phyloP scores from a whole-genome alignment of 2,888 invertebrate genomes.

The Mantis religiosa region DNA sequence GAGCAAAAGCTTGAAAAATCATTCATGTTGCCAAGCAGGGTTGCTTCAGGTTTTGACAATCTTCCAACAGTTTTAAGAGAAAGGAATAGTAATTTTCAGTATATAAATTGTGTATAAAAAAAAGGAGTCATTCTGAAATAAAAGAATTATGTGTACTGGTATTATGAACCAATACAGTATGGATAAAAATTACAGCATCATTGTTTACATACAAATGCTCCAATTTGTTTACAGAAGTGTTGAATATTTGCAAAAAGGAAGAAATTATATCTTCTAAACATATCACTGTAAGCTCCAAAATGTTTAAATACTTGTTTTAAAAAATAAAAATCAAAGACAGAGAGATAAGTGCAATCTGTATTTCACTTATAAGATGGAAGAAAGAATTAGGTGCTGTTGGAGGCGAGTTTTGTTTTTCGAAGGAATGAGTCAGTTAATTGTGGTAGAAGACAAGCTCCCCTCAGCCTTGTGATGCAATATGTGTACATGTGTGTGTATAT shows the following conservation, averaged over 20 bases:
- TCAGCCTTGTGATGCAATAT: neutral
- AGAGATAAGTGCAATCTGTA: neutral
- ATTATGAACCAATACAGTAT: neutral
- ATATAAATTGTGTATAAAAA: neutral
- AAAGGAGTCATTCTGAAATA: neutral
- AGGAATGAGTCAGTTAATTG: neutral
- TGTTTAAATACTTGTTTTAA: neutral
- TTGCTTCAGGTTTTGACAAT: neutral
- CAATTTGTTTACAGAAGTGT: slow-evolving; percentile 6
- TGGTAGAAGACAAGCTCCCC: neutral
- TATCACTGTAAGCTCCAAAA: neutral
- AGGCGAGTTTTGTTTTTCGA: neutral
- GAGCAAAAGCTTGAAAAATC: neutral
- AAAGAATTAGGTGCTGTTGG: neutral
- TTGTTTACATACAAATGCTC: neutral
- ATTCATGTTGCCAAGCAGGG: neutral
- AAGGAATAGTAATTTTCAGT: neutral
- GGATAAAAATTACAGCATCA: neutral
- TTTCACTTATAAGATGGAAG: neutral
- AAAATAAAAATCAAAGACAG: neutral
- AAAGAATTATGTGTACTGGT: neutral
- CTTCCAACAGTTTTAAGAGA: neutral
- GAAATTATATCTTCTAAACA: neutral
- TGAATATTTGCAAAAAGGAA: neutral
- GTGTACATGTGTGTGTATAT: neutral